Conservation (phyloP, 2,113 vertebrate species). For the Platycercus adscitus region DNA sequence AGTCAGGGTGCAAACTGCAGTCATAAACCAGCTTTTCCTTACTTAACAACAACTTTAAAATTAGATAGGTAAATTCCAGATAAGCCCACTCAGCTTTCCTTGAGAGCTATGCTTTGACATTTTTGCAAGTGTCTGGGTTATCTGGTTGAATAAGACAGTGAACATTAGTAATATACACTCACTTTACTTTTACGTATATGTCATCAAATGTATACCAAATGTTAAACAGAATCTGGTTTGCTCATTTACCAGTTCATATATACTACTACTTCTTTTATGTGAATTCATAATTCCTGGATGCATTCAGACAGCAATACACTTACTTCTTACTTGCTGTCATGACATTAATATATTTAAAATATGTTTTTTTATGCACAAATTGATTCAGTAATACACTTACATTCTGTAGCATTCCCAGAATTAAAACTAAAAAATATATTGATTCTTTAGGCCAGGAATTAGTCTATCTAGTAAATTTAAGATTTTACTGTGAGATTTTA, state of each 20-base stretch:
- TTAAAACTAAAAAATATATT: background rate
- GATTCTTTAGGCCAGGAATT: constrained; percentile 19
- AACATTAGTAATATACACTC: background rate
- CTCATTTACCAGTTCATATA: background rate
- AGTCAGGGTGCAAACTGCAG: constrained; percentile 8
- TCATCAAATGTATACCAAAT: background rate
- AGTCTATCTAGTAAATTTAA: constrained; percentile 22
- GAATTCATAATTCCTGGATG: constrained; percentile 14
- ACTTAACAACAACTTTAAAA: background rate
- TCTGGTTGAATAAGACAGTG: background rate
- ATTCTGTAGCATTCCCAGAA: background rate
- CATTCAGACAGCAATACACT: background rate
- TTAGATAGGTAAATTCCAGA: constrained; percentile 1
- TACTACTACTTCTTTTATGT: background rate
- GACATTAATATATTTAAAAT: background rate
- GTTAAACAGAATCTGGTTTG: constrained; percentile 3
- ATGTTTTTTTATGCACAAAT: background rate
- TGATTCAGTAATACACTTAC: background rate
- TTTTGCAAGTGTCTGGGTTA: background rate
- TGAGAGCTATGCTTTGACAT: background rate
- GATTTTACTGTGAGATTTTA: constrained; percentile 41
- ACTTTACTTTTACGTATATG: background rate
- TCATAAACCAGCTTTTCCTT: background rate
- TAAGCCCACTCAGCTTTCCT: background rate
- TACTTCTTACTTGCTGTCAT: background rate